phyloP scores from a whole-genome alignment of 35 echinoderm and acorn worm species.

The Ophiothrix spiculata region DNA sequence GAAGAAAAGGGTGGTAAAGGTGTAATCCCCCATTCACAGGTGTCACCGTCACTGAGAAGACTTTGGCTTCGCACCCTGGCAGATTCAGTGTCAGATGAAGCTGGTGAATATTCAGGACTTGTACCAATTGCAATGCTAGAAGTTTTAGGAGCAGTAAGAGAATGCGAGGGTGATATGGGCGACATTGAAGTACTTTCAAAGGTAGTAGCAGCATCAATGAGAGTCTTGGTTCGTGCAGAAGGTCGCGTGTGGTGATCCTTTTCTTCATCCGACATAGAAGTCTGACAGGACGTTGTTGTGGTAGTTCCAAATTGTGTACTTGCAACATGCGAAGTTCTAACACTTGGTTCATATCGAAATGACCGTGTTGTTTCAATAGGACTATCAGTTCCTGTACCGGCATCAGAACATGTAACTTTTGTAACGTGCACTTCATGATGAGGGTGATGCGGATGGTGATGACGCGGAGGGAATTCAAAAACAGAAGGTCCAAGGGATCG shows the following conservation, averaged over 20 bases:
- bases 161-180: conserved; percentile 21
- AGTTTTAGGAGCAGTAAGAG: conserved; percentile 12
- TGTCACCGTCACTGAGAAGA: conserved; percentile 31
- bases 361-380: not conserved
- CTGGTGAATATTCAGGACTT: conserved; percentile 60
- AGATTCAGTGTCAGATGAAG: conserved; percentile 61
- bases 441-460: not conserved
- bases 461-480: not conserved
- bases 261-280: conserved; percentile 15
- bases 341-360: conserved; percentile 25
- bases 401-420: conserved; percentile 10
- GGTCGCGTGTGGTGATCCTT: not conserved
- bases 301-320: not conserved
- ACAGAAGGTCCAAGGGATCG: not conserved
- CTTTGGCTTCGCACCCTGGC: conserved; percentile 8
- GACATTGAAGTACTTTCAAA: conserved; percentile 29
- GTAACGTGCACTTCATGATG: not conserved
- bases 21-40: conserved; percentile 9
- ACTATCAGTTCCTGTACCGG: conserved; percentile 20
- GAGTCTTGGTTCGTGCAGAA: conserved; percentile 12
- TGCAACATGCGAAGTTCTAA: not conserved
- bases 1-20: conserved; percentile 35
- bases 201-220: conserved; percentile 48
- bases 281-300: not conserved
- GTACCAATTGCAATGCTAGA: conserved; percentile 59